phyloP scores from a whole-genome alignment of 2,888 invertebrate species.

The Euproctis similis region DNA sequence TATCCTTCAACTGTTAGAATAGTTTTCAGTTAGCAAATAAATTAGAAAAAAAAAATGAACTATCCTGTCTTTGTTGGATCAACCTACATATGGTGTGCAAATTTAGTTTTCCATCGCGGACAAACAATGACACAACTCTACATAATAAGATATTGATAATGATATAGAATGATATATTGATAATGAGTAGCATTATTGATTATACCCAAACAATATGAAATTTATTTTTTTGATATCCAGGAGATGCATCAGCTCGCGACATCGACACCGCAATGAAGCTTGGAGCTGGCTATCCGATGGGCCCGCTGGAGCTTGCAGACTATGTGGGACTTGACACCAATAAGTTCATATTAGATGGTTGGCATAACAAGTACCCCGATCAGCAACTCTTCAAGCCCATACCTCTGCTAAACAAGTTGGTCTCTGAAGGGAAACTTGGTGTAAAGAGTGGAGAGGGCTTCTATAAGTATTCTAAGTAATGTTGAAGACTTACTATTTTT shows the following conservation, averaged over 20 bases:
- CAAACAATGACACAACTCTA: too few relatives aligned
- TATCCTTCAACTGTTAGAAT: too few relatives aligned
- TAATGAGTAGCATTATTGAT: too few relatives aligned
- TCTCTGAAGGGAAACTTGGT: slow-evolving; percentile 87
- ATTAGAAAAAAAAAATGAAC: too few relatives aligned
- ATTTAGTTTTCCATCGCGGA: too few relatives aligned
- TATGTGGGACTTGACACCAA: slow-evolving; percentile 90
- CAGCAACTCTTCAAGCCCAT: slow-evolving; percentile 33
- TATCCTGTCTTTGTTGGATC: too few relatives aligned
- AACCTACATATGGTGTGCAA: too few relatives aligned
- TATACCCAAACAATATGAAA: too few relatives aligned
- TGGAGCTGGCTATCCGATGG: slow-evolving; percentile 94
- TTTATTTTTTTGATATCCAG: slow-evolving; percentile 50
- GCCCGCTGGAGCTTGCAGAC: slow-evolving; percentile 90
- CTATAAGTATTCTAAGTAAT: slow-evolving; percentile 80
- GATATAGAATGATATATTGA: not conserved
- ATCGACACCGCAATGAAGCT: slow-evolving; percentile 94
- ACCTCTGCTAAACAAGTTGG: slow-evolving; percentile 76
- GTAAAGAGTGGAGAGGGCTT: slow-evolving; percentile 89
- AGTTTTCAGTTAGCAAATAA: too few relatives aligned
- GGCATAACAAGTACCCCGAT: slow-evolving; percentile 77
- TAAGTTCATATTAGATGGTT: slow-evolving; percentile 84
- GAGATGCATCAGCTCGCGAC: slow-evolving; percentile 83
- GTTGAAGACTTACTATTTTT: too few relatives aligned
- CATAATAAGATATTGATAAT: not conserved